Evolutionary conservation across 2,113 vertebrate genomes (phyloP), one percentile per base, ranked within the genome.

Genomic region (Lagopus muta): DNA sequence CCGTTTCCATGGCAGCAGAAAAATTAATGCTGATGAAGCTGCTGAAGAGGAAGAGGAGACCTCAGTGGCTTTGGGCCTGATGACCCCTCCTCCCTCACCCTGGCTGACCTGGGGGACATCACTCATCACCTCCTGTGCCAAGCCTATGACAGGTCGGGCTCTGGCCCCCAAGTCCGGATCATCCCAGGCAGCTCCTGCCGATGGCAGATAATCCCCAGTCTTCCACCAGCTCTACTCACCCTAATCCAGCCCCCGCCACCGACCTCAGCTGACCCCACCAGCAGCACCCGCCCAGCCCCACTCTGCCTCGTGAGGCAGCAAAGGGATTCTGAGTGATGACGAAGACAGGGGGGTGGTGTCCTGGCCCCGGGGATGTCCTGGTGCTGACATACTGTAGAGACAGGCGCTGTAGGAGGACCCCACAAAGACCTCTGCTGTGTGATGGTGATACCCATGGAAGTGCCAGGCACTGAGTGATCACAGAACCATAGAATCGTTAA

Each of bases 1-100:
- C 0, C 1, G 96, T 95, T 96, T 88, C 96, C 88, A 95, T 94
- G 92, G 93, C 86, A 96, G 90, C 65, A 0, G 43, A 72, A 50
- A 88, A 96, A 95, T 83, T 83, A 88, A 78, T 71, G 65, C 76
- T 86, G 82, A 71, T 0, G 3, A 74, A 86, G 87, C 67, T 34
- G 14, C 32, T 86, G 69, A 27, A 67, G 65, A 73, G 42, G 71
- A 28, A 90, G 80, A 69, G 55, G 75, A 95, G 55, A 90, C 82
- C 83, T 82, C 28, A 65, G 36, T 86, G 80, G 72, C 65, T 78
- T 36, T 24, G 77, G 72, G 64, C 32, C 48, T 9, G 25, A 64
- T 67, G 52, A 66, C 16, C 17, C 14, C 18, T 15, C 28, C 47
- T 20, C 36, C 6, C 24, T 25, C 11, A 18, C 25, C 61, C 81